Evolutionary conservation across 2,797 vertebrate genomes (phyloP).

Genomic region (Gymnopithys bicolor): DNA sequence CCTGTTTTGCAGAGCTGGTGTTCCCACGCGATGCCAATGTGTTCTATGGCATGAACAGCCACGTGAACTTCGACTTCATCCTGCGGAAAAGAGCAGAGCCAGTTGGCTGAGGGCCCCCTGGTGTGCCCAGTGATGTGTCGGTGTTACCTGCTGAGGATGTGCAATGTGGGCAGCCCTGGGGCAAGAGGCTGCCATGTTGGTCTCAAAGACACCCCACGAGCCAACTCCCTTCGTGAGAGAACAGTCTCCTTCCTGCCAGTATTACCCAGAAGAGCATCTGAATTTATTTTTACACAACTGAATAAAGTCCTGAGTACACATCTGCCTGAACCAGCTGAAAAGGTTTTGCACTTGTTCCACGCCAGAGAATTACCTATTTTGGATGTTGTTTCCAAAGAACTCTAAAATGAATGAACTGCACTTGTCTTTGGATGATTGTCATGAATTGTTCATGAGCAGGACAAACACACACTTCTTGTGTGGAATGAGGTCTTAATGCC

Average conservation of each 20-base stretch:
- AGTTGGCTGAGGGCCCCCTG: not conserved
- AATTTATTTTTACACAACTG: constrained; percentile 54
- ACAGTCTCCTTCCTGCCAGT: constrained; percentile 65
- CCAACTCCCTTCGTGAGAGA: not conserved
- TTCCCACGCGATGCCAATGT: constrained; percentile 92
- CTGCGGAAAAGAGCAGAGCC: constrained; percentile 80
- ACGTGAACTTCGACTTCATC: constrained; percentile 91
- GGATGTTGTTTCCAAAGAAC: not conserved
- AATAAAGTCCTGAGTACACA: not conserved
- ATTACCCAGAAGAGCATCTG: constrained; percentile 51
- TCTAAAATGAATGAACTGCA: not conserved
- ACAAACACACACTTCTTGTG: not conserved
- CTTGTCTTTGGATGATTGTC: not conserved
- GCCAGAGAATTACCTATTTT: constrained; percentile 3
- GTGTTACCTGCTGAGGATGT: not conserved
- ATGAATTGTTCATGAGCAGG: not conserved
- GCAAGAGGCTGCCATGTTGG: not conserved
- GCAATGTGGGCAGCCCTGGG: not conserved
- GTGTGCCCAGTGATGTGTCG: not conserved
- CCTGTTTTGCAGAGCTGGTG: constrained; percentile 83
- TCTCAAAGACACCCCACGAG: not conserved
- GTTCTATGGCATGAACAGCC: constrained; percentile 96
- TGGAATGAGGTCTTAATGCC: not conserved
- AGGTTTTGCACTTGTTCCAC: constrained; percentile 9
- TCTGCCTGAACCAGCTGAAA: not conserved